These are phyloP conservation scores for Melozone crissalis DNA, from an alignment of 2,113 vertebrate genomes.

Conservation along the genomic window DNA sequence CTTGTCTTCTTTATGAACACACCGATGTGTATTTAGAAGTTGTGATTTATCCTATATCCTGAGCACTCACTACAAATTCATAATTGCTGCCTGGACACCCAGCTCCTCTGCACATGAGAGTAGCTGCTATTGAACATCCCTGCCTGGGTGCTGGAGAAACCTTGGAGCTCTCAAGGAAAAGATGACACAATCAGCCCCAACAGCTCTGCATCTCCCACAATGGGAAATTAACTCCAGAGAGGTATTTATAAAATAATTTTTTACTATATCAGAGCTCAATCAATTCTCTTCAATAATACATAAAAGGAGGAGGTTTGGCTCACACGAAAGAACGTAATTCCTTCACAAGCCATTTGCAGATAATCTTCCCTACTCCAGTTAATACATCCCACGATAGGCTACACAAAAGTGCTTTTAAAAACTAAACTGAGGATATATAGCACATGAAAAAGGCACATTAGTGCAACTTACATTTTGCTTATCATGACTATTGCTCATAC, in stretches of 20 bases:
- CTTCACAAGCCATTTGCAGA: slow-evolving; percentile 24
- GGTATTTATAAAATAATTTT: slow-evolving; percentile 33
- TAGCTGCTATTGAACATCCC: background rate
- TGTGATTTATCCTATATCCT: background rate
- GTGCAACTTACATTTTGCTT: background rate
- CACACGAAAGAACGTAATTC: background rate
- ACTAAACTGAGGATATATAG: background rate
- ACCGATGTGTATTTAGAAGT: background rate
- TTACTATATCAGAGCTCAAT: slow-evolving; percentile 35
- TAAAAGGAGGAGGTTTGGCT: slow-evolving; percentile 45
- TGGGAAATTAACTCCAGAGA: background rate
- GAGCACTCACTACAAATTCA: background rate
- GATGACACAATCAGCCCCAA: background rate
- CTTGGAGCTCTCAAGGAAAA: background rate
- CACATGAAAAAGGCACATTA: background rate
- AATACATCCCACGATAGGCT: background rate
- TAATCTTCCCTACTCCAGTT: background rate
- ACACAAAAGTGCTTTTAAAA: background rate
- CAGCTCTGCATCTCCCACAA: background rate
- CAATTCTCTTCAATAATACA: slow-evolving; percentile 57
- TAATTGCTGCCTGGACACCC: accelerated
- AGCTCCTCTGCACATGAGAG: background rate
- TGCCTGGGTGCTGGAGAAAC: accelerated
- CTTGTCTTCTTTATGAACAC: background rate
- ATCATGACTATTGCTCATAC: background rate